Base-by-base conservation (phyloP, 2,888 invertebrate genomes). In the Cheilosia grossa region DNA sequence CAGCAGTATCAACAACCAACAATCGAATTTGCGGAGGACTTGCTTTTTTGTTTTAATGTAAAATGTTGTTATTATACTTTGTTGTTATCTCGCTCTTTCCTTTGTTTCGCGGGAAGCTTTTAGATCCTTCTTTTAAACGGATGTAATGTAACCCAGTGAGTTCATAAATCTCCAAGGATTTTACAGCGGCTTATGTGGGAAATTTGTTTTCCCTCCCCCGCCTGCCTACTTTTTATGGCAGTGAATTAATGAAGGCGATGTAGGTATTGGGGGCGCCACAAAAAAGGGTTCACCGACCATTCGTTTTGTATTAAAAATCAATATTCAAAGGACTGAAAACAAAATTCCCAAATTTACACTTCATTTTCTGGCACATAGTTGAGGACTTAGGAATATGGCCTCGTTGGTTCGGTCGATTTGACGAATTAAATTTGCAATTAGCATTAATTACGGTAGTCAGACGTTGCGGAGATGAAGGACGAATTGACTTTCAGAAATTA, bases 151-250 rank as follows among this genome's bases (percentile, higher is more conserved):
- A 27, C 69, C 58, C 51, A n/a, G 40, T 70, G 70, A 13, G 24
- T 40, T 42, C 42, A 72, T 72, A 61, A 72, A 72, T 72, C 42
- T 61, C n/a, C 9, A 72, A 61, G 72, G 72, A 61, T 44, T 53
- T 53, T 42, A 19, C 58, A 24, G 37, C 42, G 30, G 49, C 51
- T 40, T 61, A 59, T 70, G 27, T 15, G 21, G 30, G 37, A 24
- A 6, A 49, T 49, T 61, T 59, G 27, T 47, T 37, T 37, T n/a
- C 40, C 21, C 19, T 24, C 33, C n/a, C n/a, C n/a, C 44, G 30
- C 13, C 44, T 15, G 15, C 21, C 40, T n/a, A 21, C 21, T 21
- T n/a, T 2, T 24, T 40, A 7, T 3, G 9, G 37, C 21, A 33
- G 24, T 61, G 61, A 53, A 61, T 61, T 61, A 72, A 72, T 53